Percentiles rank a stretch among this genome's conserved stretches.
phyloP scores from a whole-genome alignment of 1,140 invertebrate genomes.

The Pygmarrhopalites habei region DNA sequence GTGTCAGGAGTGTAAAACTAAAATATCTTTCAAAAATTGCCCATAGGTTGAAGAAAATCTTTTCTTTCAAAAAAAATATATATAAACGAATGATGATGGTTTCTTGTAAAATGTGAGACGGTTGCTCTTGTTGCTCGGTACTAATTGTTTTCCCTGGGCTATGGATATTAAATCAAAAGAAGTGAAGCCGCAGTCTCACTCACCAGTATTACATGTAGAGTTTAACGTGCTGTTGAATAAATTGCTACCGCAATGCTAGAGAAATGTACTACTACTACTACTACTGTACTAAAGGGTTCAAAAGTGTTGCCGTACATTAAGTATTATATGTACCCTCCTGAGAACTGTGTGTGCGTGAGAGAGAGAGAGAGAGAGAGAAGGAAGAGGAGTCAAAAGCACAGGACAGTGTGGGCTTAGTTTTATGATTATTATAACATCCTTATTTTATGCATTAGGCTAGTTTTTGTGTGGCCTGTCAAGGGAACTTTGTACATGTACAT shows the following conservation, averaged over 20 bases:
- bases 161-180: conserved; percentile 8
- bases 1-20: too few relatives aligned
- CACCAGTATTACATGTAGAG: too few relatives aligned
- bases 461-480: too few relatives aligned
- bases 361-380: neutral
- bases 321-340: neutral
- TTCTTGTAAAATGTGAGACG: neutral
- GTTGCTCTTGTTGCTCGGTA: too few relatives aligned
- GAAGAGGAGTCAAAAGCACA: neutral
- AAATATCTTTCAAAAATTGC: too few relatives aligned
- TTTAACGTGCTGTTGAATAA: neutral
- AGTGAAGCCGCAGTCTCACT: neutral
- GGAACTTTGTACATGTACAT: too few relatives aligned
- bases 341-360: neutral
- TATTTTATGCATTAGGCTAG: too few relatives aligned
- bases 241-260: conserved; percentile 12
- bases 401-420: neutral
- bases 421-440: neutral
- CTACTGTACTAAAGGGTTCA: neutral
- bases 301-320: neutral
- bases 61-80: too few relatives aligned
- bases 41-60: too few relatives aligned
- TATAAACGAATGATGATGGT: too few relatives aligned
- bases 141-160: conserved; percentile 10
- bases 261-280: too few relatives aligned